These are phyloP conservation scores for Strix occidentalis DNA, from an alignment of 2,797 vertebrate species.

Conservation along the genomic window DNA sequence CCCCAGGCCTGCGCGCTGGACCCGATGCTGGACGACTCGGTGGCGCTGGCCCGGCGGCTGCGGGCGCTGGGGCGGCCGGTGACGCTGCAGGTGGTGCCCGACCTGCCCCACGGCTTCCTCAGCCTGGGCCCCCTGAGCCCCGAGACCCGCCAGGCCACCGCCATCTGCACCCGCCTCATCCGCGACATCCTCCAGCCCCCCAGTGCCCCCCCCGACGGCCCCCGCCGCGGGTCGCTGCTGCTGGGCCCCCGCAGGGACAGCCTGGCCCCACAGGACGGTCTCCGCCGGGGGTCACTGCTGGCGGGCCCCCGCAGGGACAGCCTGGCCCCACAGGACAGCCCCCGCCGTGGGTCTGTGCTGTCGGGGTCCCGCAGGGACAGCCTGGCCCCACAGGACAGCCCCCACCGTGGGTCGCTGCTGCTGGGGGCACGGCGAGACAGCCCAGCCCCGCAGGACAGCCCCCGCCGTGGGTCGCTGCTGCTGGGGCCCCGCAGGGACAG, in stretches of 20 bases:
- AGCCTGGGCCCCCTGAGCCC: background rate
- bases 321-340: background rate
- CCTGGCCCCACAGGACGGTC: background rate
- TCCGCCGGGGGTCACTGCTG: background rate
- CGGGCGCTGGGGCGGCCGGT: background rate
- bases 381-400: background rate
- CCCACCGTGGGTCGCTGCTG: background rate
- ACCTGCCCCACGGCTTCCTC: background rate
- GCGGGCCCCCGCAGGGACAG: background rate
- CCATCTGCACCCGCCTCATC: background rate
- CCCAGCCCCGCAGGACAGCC: background rate
- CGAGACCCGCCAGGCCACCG: background rate
- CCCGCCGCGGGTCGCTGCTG: background rate
- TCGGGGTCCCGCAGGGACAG: background rate
- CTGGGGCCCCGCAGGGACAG: accelerated
- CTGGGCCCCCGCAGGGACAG: background rate
- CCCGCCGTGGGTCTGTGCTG: background rate
- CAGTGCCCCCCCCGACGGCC: background rate
- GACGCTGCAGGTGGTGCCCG: background rate
- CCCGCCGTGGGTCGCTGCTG: background rate
- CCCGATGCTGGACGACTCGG: background rate
- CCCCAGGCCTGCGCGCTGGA: background rate
- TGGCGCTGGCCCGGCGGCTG: background rate
- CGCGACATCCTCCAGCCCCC: background rate
- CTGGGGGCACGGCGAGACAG: background rate